Evolutionary conservation across 2,113 vertebrate species (phyloP), one percentile per base, ranked within the genome.

Genomic region (Budorcas taxicolor): DNA sequence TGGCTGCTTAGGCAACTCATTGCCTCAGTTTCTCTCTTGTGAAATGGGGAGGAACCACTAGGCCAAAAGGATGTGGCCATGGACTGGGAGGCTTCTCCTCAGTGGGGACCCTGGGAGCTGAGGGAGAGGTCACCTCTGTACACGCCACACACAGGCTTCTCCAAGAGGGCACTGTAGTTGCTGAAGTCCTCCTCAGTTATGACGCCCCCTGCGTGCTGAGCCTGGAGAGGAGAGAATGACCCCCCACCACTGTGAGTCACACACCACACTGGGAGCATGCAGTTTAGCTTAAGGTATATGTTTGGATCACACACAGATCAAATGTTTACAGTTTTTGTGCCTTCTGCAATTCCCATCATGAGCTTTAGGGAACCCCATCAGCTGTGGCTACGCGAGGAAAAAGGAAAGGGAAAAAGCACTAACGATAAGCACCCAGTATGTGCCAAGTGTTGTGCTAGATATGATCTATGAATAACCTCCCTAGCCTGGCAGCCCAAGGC

Each of bases 161-260:
- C 98, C 91, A 99, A 98, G 10, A 99, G 97, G 36, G 98, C 99
- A 7, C 99, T 99, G 98, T 99, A 99, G 97, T 99, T 99, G 98
- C 95, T 99, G 98, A 99, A 99, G 97, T 99, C 99, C 40, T 99
- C 99, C 91, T 99, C 99, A 58, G 98, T 99, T 95, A 99, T 97
- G 91, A 99, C 99, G 43, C 99, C 99, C 21, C 99, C 99, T 9
- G 98, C 98, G 14, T 52, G 98, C 96, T 98, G 99, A 80, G 99
- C 99, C 99, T 99, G 97, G 11, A 67, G 96, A 62, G 47, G 53
- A 97, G 84, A 96, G 53, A 97, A 97, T 76, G 91, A 83, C 40
- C 58, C 84, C 93, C 74, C 57, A 14, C 64, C 74, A 29, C 57
- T 11, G 3, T 91, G 47, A 95, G 67, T n/a, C 67, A 47, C 62